Conservation (phyloP, 2,113 vertebrate genomes). For the Trematocara variabile region DNA sequence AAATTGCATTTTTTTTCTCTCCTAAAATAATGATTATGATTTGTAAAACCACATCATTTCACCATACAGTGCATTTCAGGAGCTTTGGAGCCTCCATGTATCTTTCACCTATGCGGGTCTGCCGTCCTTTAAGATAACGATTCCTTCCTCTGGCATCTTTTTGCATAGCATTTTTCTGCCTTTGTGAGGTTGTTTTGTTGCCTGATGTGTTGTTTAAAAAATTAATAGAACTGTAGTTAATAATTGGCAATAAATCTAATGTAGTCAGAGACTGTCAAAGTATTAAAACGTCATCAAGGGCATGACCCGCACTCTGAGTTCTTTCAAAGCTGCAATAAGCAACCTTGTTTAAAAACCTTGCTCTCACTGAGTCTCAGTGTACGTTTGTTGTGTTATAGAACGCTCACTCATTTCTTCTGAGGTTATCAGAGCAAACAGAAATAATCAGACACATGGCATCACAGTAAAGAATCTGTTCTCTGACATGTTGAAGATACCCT, state of each 20-base stretch:
- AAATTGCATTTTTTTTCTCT: not conserved
- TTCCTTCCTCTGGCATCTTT: conserved; percentile 13
- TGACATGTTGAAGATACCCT: not conserved
- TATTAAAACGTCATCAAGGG: not conserved
- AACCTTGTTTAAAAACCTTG: not conserved
- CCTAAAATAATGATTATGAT: not conserved
- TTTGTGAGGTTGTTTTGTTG: not conserved
- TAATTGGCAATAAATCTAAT: not conserved
- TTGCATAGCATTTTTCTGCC: not conserved
- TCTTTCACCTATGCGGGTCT: not conserved
- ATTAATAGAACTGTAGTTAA: not conserved
- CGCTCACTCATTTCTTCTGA: not conserved
- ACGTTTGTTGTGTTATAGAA: not conserved
- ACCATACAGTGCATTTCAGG: not conserved
- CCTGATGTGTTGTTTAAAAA: not conserved
- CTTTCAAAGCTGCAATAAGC: not conserved
- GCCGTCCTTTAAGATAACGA: conserved; percentile 4
- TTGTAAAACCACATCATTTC: not conserved
- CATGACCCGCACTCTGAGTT: not conserved
- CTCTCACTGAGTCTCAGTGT: not conserved
- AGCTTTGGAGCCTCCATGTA: not conserved
- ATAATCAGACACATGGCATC: not conserved
- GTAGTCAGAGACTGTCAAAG: not conserved
- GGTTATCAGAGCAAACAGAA: not conserved
- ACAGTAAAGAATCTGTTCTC: not conserved